A percentile compares a stretch with the other conserved stretches of the same genome.
These are phyloP conservation scores for Notamacropus eugenii DNA, from an alignment of 2,797 vertebrate genomes.

Conservation along the genomic window DNA sequence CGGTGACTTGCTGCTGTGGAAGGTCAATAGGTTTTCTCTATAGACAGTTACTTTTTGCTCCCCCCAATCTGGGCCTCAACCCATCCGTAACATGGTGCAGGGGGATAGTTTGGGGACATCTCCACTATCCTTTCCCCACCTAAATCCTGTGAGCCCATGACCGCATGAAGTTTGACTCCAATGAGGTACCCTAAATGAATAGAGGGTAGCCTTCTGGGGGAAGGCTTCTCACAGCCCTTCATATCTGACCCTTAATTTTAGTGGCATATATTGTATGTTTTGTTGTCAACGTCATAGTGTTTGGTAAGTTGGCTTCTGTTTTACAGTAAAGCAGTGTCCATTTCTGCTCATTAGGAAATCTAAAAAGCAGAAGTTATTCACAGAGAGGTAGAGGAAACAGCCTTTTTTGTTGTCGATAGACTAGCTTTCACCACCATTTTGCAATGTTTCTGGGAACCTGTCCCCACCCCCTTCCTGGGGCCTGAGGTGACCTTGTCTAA, in stretches of 20 bases:
- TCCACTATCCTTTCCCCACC: not conserved
- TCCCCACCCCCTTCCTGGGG: slow-evolving; percentile 50
- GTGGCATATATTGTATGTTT: not conserved
- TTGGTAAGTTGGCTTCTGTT: not conserved
- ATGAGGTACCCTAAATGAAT: not conserved
- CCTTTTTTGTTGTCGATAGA: slow-evolving; percentile 38
- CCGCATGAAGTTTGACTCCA: not conserved
- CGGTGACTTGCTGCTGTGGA: not conserved
- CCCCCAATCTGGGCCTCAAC: not conserved
- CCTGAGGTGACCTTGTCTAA: slow-evolving; percentile 54
- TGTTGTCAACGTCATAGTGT: not conserved
- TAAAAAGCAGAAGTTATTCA: slow-evolving; percentile 43
- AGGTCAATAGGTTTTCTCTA: not conserved
- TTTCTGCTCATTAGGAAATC: slow-evolving; percentile 64
- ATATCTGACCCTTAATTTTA: slow-evolving; percentile 51
- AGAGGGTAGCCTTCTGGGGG: not conserved
- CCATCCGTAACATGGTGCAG: too few species aligned
- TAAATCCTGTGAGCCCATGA: not conserved
- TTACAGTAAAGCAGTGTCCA: slow-evolving; percentile 54
- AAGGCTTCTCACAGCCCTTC: not conserved
- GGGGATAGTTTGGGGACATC: not conserved
- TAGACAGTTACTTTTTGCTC: not conserved
- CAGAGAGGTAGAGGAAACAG: slow-evolving; percentile 63
- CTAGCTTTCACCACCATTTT: slow-evolving; percentile 68
- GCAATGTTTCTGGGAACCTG: slow-evolving; percentile 70